Base-by-base conservation (phyloP, 2,888 invertebrate genomes). In the Eupithecia inturbata region DNA sequence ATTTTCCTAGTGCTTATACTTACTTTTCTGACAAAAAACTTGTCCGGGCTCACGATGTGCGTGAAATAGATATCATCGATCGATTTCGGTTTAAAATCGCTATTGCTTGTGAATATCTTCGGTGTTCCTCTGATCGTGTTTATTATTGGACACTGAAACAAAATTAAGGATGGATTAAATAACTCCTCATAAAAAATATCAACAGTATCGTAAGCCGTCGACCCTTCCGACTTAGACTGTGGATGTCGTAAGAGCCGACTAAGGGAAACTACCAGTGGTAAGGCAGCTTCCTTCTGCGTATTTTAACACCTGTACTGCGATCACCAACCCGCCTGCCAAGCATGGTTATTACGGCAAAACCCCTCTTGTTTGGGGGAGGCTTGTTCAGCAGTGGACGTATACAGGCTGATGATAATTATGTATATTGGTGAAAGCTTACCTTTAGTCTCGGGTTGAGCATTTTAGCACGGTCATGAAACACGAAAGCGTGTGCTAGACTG, bases 11-110 rank as follows among this genome's bases (percentile, higher is more conserved):
- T n/a, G n/a, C 28, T 22, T 7, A 5, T 63, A 75, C 71, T 88
- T 90, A 96, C 96, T 91, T 96, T 95, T 80, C 96, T 95, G 0
- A 97, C 95, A 85, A 95, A 97, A 85, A 98, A 96, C 75, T 95
- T 92, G 80, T 95, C 93, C 0, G 97, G 97, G 84, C 95, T 95
- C 33, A 95, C 91, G 1, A 97, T 90, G 78, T 96, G 93, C 0
- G 95, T 95, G 63, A 97, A 89, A 72, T 92, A 87, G 0, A 96
- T 96, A 19, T 94, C 87, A 67, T 95, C 92, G 0, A 84, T 80
- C 9, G 92, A 83, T 22, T 94, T 90, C 75, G 83, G 85, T 74
- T 85, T 92, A 82, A 86, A 91, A 72, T 90, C 90, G 76, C 84
- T 86, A 72, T 85, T 86, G 77, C 80, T 87, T 67, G 85, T 84